phyloP scores from a whole-genome alignment of 1,140 invertebrate genomes.

The Drosophila grimshawi region DNA sequence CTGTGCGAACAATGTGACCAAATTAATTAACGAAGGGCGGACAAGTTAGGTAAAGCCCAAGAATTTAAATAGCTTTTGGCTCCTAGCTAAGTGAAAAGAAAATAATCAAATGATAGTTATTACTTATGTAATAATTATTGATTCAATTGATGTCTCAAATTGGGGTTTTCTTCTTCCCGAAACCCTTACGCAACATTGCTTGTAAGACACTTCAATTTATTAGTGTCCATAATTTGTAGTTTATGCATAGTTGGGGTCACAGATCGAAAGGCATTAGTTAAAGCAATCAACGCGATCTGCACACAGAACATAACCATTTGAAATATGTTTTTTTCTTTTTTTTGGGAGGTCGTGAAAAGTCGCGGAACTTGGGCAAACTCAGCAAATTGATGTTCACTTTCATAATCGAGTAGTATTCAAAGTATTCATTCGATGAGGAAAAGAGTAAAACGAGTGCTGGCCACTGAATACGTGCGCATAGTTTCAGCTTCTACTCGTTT shows the following conservation, averaged over 20 bases:
- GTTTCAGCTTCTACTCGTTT: constrained; percentile 29
- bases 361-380: constrained; percentile 38
- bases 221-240: constrained; percentile 9
- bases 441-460: constrained; percentile 5
- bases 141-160: too few species aligned
- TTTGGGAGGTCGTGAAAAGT: constrained; percentile 36
- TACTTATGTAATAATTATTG: too few species aligned
- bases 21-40: too few species aligned
- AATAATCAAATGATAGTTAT: background rate
- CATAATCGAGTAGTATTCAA: constrained; percentile 1
- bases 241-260: constrained; percentile 26
- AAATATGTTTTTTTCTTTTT: constrained; percentile 8
- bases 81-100: too few species aligned
- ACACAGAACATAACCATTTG: background rate
- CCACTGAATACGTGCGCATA: constrained; percentile 18
- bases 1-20: background rate
- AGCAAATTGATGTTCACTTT: constrained; percentile 27
- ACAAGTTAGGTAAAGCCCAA: too few species aligned
- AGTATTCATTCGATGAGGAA: constrained; percentile 16
- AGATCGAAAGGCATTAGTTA: constrained; percentile 44
- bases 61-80: too few species aligned
- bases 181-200: constrained; percentile 9
- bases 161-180: background rate
- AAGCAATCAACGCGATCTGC: constrained; percentile 43
- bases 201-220: constrained; percentile 2